Evolutionary conservation across 1,140 invertebrate species (phyloP).

Genomic region (Eueides isabella): DNA sequence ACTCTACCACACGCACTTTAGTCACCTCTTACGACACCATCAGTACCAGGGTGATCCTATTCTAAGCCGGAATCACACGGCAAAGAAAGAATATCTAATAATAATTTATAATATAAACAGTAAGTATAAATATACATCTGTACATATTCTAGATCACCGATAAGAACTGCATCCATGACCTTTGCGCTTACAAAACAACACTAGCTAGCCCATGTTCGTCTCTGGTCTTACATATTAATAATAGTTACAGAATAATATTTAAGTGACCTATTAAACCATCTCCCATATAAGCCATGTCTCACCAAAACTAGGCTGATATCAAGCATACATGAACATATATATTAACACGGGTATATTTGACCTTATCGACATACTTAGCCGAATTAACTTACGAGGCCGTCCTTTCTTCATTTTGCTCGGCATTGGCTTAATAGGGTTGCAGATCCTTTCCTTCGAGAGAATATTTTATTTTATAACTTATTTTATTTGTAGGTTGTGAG

Average conservation of each 20-base stretch:
- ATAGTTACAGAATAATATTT: neutral
- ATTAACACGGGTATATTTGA: slow-evolving; percentile 37
- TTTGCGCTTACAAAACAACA: no score
- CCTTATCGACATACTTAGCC: slow-evolving; percentile 44
- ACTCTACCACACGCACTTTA: no score
- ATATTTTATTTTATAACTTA: neutral
- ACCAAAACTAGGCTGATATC: slow-evolving; percentile 33
- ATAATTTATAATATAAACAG: no score
- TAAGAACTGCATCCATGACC: no score
- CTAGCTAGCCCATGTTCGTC: no score
- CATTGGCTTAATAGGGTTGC: slow-evolving; percentile 39
- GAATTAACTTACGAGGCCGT: slow-evolving; percentile 40
- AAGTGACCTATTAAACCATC: neutral
- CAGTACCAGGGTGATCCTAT: no score
- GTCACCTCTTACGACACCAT: no score
- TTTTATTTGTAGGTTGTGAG: neutral
- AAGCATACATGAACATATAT: slow-evolving; percentile 36
- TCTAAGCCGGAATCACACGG: no score
- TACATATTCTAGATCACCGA: no score
- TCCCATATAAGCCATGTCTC: slow-evolving; percentile 19
- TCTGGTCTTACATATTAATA: neutral
- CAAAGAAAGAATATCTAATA: no score
- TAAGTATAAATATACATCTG: no score
- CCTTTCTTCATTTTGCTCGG: slow-evolving; percentile 39
- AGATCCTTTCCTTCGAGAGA: neutral